Percentiles rank a stretch among this genome's conserved stretches.
These are phyloP conservation scores for Noctuana brunneofusca DNA, from an alignment of 2,888 invertebrate species.

Conservation along the genomic window DNA sequence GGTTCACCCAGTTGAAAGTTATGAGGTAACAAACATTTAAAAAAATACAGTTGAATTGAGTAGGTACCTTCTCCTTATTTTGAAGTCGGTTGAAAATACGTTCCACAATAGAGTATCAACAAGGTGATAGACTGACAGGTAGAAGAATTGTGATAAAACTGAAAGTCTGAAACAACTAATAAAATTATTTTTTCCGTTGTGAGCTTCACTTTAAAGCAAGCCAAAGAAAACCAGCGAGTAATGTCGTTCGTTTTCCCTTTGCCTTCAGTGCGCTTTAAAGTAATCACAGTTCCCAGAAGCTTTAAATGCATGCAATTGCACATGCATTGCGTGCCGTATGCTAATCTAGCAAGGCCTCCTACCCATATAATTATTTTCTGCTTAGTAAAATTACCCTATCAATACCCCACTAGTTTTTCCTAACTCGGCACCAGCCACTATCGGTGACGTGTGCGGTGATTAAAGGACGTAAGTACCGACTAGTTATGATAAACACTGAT, in stretches of 20 bases:
- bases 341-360: slow-evolving; percentile 31
- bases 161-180: too few relatives aligned
- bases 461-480: slow-evolving; percentile 77
- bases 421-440: slow-evolving; percentile 55
- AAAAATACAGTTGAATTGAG: too few relatives aligned
- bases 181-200: too few relatives aligned
- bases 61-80: too few relatives aligned
- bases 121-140: too few relatives aligned
- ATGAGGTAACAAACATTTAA: too few relatives aligned
- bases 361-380: slow-evolving; percentile 39
- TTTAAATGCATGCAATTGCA: slow-evolving; percentile 24
- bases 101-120: too few relatives aligned
- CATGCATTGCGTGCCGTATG: slow-evolving; percentile 32
- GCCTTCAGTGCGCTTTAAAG: slow-evolving; percentile 14
- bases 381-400: slow-evolving; percentile 53
- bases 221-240: slow-evolving; percentile 2
- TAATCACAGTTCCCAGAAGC: slow-evolving; percentile 27
- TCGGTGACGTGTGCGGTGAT: slow-evolving; percentile 75
- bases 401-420: slow-evolving; percentile 49
- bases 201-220: neutral
- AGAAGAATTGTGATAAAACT: too few relatives aligned
- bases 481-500: slow-evolving; percentile 74
- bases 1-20: too few relatives aligned
- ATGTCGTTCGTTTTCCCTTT: slow-evolving; percentile 4
- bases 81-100: too few relatives aligned